Evolutionary conservation across 2,797 vertebrate genomes (phyloP).

Genomic region (Crocodylus rhombifer): DNA sequence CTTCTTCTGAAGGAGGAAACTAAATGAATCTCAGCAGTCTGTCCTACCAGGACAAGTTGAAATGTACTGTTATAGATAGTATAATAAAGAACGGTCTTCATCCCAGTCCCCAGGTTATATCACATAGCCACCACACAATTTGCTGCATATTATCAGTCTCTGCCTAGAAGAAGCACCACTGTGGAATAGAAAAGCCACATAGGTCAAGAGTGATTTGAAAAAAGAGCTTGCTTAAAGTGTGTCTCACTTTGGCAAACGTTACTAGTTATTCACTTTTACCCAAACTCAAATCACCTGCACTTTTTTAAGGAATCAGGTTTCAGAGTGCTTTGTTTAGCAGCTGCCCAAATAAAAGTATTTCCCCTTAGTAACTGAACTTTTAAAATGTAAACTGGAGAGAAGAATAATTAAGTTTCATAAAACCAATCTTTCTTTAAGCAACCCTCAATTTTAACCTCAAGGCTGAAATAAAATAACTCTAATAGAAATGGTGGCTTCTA

Average conservation of each 20-base stretch:
- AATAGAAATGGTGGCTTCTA: not conserved
- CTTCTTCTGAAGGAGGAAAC: constrained; percentile 46
- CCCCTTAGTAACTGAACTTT: not conserved
- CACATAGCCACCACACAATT: not conserved
- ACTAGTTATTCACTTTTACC: not conserved
- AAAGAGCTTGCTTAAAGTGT: not conserved
- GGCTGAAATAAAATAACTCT: not conserved
- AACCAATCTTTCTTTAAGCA: not conserved
- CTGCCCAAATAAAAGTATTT: not conserved
- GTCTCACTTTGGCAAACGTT: not conserved
- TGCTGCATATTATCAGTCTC: not conserved
- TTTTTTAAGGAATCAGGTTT: not conserved
- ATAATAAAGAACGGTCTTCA: constrained; percentile 40
- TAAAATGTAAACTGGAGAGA: not conserved
- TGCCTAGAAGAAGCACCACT: not conserved
- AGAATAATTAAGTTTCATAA: not conserved
- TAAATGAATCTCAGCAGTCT: constrained; percentile 70
- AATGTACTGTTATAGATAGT: constrained; percentile 45
- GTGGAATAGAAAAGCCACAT: not conserved
- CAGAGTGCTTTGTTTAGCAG: not conserved
- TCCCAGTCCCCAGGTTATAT: not conserved
- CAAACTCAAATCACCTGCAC: not conserved
- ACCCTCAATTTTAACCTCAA: not conserved
- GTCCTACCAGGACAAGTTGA: constrained; percentile 55
- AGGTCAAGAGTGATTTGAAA: not conserved